These are phyloP conservation scores for Propithecus coquereli DNA, from an alignment of 2,113 vertebrate species.

Conservation along the genomic window DNA sequence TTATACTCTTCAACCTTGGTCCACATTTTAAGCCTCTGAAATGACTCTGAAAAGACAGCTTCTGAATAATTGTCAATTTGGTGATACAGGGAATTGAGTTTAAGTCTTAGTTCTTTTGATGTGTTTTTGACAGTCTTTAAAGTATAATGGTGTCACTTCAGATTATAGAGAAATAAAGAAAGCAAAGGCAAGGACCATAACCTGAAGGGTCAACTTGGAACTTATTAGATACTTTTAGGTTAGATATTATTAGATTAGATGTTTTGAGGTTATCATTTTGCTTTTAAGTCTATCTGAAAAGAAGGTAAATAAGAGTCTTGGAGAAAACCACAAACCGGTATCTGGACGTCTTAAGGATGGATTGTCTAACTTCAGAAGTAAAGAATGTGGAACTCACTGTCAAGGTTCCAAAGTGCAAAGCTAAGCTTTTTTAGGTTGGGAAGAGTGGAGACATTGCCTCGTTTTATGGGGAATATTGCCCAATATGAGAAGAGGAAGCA, in stretches of 20 bases:
- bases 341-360: neutral
- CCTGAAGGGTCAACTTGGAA: neutral
- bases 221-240: neutral
- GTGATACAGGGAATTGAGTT: neutral
- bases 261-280: neutral
- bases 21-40: neutral
- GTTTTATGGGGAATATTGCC: neutral
- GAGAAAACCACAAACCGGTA: neutral
- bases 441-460: neutral
- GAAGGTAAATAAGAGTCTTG: neutral
- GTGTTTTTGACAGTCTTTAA: neutral
- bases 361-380: neutral
- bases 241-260: neutral
- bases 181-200: neutral
- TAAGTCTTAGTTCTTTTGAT: neutral
- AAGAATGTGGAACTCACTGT: neutral
- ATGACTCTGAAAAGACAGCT: neutral
- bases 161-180: neutral
- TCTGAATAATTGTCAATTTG: conserved; percentile 1
- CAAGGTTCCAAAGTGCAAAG: neutral
- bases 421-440: neutral
- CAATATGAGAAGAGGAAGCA: neutral
- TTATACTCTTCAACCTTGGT: neutral
- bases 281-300: conserved; percentile 12
- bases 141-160: neutral